These are phyloP conservation scores for Telenomus remus DNA, from an alignment of 1,140 invertebrate species.

Conservation along the genomic window DNA sequence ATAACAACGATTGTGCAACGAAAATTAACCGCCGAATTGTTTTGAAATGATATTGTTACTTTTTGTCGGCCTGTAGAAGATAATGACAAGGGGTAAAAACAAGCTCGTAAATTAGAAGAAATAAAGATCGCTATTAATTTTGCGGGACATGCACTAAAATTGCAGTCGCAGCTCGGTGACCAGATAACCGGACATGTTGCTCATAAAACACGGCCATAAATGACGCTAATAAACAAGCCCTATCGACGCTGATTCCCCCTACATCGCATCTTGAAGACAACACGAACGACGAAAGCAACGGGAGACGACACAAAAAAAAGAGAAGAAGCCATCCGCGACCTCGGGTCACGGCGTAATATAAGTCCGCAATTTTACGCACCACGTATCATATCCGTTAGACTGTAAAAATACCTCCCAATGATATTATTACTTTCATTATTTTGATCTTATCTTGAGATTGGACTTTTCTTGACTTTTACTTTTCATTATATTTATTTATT, in stretches of 20 bases:
- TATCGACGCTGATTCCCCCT: conserved; percentile 35
- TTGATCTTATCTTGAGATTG: neutral
- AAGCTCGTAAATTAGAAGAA: neutral
- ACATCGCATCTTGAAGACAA: conserved; percentile 30
- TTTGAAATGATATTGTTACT: no score
- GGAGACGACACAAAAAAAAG: neutral
- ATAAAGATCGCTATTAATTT: conserved; percentile 1
- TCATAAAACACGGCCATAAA: conserved; percentile 41
- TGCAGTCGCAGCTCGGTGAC: conserved; percentile 1
- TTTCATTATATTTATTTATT: conserved; percentile 12
- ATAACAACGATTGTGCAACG: no score
- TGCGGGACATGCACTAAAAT: conserved; percentile 11
- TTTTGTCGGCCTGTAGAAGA: no score
- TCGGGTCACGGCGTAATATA: conserved; percentile 61
- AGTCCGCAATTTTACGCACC: conserved; percentile 67
- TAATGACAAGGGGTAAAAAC: neutral
- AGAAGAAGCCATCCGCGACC: conserved; percentile 8
- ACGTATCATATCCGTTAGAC: conserved; percentile 53
- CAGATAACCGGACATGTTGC: conserved; percentile 19
- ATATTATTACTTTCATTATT: conserved; percentile 11
- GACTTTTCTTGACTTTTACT: conserved; percentile 4
- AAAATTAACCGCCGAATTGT: no score
- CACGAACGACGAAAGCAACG: conserved; percentile 30
- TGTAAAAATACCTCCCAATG: conserved; percentile 51
- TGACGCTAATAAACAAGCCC: conserved; percentile 40